Percentiles rank a stretch among this genome's conserved stretches.
Conservation (phyloP, 2,888 invertebrate species). For the Crossocerus cetratus region DNA sequence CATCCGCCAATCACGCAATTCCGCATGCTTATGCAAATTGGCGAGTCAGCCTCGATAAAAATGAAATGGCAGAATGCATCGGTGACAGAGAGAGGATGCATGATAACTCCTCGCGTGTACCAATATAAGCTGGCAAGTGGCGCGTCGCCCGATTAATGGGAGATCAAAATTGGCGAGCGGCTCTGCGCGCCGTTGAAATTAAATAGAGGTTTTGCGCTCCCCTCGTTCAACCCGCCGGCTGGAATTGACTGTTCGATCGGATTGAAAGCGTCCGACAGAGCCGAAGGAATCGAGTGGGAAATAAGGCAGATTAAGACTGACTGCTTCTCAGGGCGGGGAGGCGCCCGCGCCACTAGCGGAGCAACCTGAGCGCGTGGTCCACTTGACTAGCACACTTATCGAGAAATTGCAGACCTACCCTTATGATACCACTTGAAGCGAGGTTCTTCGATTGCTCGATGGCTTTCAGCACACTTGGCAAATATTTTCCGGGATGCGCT, state of each 20-base stretch:
- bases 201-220: constrained; percentile 13
- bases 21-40: background rate
- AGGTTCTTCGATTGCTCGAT: constrained; percentile 11
- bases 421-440: constrained; percentile 35
- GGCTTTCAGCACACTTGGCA: constrained; percentile 20
- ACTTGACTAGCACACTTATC: constrained; percentile 38
- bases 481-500: constrained; percentile 39
- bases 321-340: constrained; percentile 40
- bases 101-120: background rate
- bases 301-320: constrained; percentile 52
- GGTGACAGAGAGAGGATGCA: background rate
- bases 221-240: constrained; percentile 3
- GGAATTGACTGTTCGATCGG: constrained; percentile 17
- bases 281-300: constrained; percentile 24
- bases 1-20: background rate
- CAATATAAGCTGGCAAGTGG: background rate
- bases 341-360: constrained; percentile 11
- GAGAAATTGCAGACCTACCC: constrained; percentile 41
- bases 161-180: background rate
- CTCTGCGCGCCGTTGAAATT: constrained; percentile 11
- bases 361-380: constrained; percentile 21
- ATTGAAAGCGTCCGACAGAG: constrained; percentile 15
- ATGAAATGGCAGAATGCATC: background rate
- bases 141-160: background rate
- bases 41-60: background rate